Conservation (phyloP, 2,888 invertebrate species). For the Cloeon dipterum region DNA sequence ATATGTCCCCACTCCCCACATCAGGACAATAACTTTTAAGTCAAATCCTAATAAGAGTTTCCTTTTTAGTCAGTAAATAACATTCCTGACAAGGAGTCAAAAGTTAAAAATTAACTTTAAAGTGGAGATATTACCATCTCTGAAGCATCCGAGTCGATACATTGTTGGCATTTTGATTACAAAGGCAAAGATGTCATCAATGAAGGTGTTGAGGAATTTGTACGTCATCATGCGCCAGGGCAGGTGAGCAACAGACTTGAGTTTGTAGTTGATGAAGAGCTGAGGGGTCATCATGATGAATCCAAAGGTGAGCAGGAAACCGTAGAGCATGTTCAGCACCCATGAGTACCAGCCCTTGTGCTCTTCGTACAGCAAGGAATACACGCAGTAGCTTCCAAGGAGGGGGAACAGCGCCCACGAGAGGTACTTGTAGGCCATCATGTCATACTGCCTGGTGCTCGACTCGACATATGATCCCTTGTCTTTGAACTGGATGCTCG, state of each 20-base stretch:
- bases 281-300: conserved; percentile 99
- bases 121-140: no score
- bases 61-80: no score
- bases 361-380: conserved; percentile 85
- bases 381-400: conserved; percentile 76
- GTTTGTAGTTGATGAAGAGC: conserved; percentile 95
- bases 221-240: conserved; percentile 99
- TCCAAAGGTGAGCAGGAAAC: conserved; percentile 83
- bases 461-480: conserved; percentile 94
- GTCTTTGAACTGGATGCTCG: conserved; percentile 60
- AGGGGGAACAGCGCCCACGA: conserved; percentile 93
- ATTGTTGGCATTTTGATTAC: conserved; percentile 99
- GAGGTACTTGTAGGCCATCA: conserved; percentile 86
- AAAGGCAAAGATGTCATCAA: conserved; percentile 99
- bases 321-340: conserved; percentile 87
- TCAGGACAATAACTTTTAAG: no score
- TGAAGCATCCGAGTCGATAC: conserved; percentile 92
- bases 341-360: conserved; percentile 99
- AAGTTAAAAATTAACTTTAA: no score
- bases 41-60: no score
- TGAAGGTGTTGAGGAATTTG: conserved; percentile 97
- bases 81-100: no score
- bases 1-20: no score
- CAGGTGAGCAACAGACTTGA: conserved; percentile 96
- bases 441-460: conserved; percentile 81